Base-by-base conservation (phyloP, 2,888 invertebrate species). In the Omphaloscelis lunosa region DNA sequence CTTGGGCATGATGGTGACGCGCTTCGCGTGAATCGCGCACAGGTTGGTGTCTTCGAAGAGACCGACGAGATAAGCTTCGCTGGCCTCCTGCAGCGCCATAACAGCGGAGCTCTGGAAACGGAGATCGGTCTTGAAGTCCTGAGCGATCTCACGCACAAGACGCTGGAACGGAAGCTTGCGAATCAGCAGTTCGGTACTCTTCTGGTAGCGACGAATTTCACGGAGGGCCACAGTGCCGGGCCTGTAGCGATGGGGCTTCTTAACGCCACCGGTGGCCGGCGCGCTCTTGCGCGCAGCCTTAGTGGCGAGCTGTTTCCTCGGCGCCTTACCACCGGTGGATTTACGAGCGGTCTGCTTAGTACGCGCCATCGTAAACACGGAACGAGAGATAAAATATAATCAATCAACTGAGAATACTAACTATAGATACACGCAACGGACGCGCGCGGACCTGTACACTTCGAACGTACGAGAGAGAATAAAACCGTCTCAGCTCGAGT, bases 1-100 rank as follows among this genome's bases (percentile, higher is more conserved):
- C 97, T 99, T 99, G 90, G 99, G 99, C 99, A 99, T 99, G 96
- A 99, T 99, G 88, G 99, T 99, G 76, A 99, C 99, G 92, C 99
- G 98, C 97, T 99, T 99, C 91, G 99, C 99, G 93, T 99, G 99
- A 94, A 99, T 99, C 88, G 99, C 99, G 97, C 99, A 99, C 97
- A 99, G 97, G 97, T 99, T 99, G 89, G 99, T 99, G 97, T 99
- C 99, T 97, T 99, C 99, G 96, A 99, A 99, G 77, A 99, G 97
- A 86, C 99, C 99, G 83, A 99, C 99, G 87, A 99, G 97, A 94
- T 99, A 99, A 29, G 99, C 98, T 95, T 99, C 99, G 90, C 98
- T 98, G 74, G 98, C 98, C 97, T 99, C 99, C 98, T 98, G 97
- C 68, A 97, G 62, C 45, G 77, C 98, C 98, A 98, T 98, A 80